Conservation (phyloP, 1,140 invertebrate species). For the Ectropis grisescens region DNA sequence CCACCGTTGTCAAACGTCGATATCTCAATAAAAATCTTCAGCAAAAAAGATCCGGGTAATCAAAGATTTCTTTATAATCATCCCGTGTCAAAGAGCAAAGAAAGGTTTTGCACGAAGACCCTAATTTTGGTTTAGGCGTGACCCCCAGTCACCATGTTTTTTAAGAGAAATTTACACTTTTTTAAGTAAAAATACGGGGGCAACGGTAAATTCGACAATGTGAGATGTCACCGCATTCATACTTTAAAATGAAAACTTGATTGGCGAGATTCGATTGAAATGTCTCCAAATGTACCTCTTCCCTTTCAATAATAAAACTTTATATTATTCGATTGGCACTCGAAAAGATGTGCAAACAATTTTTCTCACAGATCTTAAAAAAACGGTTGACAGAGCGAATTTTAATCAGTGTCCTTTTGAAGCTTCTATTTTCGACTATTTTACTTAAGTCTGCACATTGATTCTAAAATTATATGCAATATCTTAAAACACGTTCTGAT, state of each 20-base stretch:
- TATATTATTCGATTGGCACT: constrained; percentile 30
- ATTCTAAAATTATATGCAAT: no score
- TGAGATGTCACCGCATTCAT: constrained; percentile 45
- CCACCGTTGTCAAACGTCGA: constrained; percentile 49
- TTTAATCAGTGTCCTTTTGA: no score
- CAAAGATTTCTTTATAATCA: constrained; percentile 40
- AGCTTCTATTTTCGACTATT: not conserved
- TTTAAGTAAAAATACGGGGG: constrained; percentile 32
- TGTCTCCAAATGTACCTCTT: constrained; percentile 52
- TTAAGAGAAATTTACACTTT: constrained; percentile 56
- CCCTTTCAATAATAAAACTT: constrained; percentile 32
- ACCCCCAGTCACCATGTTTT: constrained; percentile 65
- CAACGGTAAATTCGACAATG: constrained; percentile 54
- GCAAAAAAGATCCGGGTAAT: constrained; percentile 43
- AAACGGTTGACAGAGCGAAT: no score
- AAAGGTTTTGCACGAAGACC: constrained; percentile 56
- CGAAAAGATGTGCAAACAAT: constrained; percentile 17
- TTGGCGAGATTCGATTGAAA: constrained; percentile 58
- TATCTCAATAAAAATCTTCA: constrained; percentile 59
- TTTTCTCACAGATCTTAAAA: constrained; percentile 43
- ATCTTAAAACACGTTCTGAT: not conserved
- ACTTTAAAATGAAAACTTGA: constrained; percentile 65
- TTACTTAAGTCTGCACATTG: not conserved
- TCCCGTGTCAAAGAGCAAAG: constrained; percentile 65
- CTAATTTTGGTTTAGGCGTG: constrained; percentile 63